Percentiles rank a stretch among this genome's conserved stretches.
These are phyloP conservation scores for Anadara kagoshimensis DNA, from an alignment of 1,140 invertebrate genomes.

Conservation along the genomic window DNA sequence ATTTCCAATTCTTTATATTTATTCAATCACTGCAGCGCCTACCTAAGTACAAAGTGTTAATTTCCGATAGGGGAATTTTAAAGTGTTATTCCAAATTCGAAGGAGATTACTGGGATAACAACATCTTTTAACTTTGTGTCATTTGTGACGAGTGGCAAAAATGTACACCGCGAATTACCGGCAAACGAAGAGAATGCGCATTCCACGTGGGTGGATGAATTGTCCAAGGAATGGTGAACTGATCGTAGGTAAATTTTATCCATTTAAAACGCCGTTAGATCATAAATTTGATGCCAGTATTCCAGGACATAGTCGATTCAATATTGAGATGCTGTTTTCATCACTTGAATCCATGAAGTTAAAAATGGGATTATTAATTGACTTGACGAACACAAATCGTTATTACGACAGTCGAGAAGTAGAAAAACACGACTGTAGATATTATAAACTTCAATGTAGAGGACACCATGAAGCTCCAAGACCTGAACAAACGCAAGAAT, in stretches of 20 bases:
- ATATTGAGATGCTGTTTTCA: conserved; percentile 84
- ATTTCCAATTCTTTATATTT: no score
- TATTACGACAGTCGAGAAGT: conserved; percentile 91
- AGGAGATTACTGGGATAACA: no score
- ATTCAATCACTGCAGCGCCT: no score
- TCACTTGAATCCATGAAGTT: conserved; percentile 79
- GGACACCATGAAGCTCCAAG: conserved; percentile 79
- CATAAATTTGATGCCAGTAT: conserved; percentile 86
- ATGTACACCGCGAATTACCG: no score
- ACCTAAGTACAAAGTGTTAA: no score
- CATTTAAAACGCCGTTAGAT: conserved; percentile 94
- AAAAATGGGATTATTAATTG: conserved; percentile 95
- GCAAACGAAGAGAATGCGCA: no score
- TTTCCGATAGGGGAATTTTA: no score
- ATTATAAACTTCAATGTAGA: conserved; percentile 90
- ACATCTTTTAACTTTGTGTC: no score
- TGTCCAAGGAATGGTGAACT: no score
- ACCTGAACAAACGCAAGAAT: conserved; percentile 84
- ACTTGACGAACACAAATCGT: conserved; percentile 94
- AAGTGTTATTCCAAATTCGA: no score
- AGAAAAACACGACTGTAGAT: conserved; percentile 83
- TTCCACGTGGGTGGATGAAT: no score
- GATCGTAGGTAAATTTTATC: conserved; percentile 76
- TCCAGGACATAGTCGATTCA: conserved; percentile 85
- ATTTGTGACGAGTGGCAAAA: no score